Conservation (phyloP, 2,888 invertebrate species). For the Chromoteleia sp. region DNA sequence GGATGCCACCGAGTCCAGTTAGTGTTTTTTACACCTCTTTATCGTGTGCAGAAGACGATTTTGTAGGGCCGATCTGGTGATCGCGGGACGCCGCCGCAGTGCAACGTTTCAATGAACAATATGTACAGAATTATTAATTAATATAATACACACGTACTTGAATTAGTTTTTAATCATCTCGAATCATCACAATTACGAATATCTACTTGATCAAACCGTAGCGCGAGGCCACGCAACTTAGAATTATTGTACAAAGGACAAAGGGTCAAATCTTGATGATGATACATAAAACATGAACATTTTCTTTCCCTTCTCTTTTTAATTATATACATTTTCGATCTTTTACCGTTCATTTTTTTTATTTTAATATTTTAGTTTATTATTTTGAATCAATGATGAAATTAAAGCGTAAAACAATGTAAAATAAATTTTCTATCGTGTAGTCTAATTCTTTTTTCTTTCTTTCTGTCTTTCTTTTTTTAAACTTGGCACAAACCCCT, state of each 20-base stretch:
- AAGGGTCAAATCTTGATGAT: constrained; percentile 57
- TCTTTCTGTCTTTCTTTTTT: no score
- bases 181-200: constrained; percentile 60
- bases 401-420: no score
- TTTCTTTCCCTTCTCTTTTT: constrained; percentile 15
- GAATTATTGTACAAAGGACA: constrained; percentile 65
- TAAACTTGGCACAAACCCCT: constrained; percentile 21
- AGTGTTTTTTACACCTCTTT: constrained; percentile 54
- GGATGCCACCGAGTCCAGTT: constrained; percentile 59
- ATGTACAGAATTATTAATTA: constrained; percentile 70
- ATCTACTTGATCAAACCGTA: constrained; percentile 62
- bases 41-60: constrained; percentile 53
- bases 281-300: background rate
- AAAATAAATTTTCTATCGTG: background rate
- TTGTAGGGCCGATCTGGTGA: constrained; percentile 51
- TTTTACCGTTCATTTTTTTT: constrained; percentile 2
- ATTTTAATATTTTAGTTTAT: background rate
- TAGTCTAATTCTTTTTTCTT: background rate
- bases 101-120: constrained; percentile 66
- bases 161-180: constrained; percentile 67
- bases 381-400: no score
- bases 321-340: background rate
- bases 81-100: constrained; percentile 48
- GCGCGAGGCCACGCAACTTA: constrained; percentile 65
- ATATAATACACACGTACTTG: constrained; percentile 69